Base-by-base conservation (phyloP, 2,797 vertebrate species). In the Otus scops region DNA sequence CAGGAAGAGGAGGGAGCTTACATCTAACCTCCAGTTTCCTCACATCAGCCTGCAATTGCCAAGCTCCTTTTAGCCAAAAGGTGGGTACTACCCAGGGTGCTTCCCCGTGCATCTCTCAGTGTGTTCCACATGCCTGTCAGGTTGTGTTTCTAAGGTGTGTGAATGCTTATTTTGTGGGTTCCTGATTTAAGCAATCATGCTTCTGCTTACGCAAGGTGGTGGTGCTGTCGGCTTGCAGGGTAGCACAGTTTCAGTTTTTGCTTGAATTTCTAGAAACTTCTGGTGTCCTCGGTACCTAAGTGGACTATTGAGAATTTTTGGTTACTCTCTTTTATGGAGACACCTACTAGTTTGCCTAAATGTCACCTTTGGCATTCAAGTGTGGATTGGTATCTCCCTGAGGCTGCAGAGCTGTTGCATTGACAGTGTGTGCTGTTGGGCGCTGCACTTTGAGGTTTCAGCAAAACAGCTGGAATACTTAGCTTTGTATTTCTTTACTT, bases 351-450 rank as follows among this genome's bases (percentile, higher is more conserved):
- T 70, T 67, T 43, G 23, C 45, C 48, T 71, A 38, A 43, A 73
- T 26, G 22, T 3, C 34, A 54, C 28, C 28, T 71, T 48, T 48
- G 32, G 16, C 19, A 21, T 81, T 73, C 32, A 34, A 9, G 32
- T 34, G 23, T 41, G 36, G 19, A 23, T 36, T 65, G 51, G 16
- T 56, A 20, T 45, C 78, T 51, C 38, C 20, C 41, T 27, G 17
- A 48, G 53, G 17, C 10, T 54, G 23, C 16, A 20, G 57, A 65
- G 26, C 7, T 3, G 22, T 28, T 36, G 22, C 27, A 54, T 32
- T 0, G 1, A 26, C 51, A 48, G 9, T 7, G 4, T 11, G 22
- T 0, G 1, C 54, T 68, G 9, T 10, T 2, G 1, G 39, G 45
- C 8, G 28, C 19, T 43, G 3, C 0, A 1, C 22, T 73, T 85